Evolutionary conservation across 2,888 invertebrate genomes (phyloP).

Genomic region (Pammene aurita): DNA sequence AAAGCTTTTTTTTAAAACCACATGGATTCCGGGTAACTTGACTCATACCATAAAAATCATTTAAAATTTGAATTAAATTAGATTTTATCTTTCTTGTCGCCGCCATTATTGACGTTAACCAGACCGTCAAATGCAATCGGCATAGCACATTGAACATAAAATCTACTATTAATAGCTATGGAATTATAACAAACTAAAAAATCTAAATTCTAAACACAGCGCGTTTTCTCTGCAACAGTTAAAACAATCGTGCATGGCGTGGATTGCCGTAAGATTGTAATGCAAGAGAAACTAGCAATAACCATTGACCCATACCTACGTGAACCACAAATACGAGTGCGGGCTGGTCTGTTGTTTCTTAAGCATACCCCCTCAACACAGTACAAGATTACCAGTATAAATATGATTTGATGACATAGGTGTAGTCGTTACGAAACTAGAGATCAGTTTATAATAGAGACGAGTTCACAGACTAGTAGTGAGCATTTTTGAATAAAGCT

Average conservation of each 20-base stretch:
- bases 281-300: conserved; percentile 12
- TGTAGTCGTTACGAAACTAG: neutral
- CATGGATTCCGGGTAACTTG: too few species aligned
- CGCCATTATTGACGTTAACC: too few species aligned
- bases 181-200: neutral
- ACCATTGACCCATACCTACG: conserved; percentile 25
- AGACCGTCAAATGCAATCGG: too few species aligned
- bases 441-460: neutral
- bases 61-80: too few species aligned
- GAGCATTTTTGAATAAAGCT: conserved; percentile 2
- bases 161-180: too few species aligned
- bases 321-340: conserved; percentile 1
- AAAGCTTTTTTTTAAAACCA: too few species aligned
- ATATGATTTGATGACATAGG: neutral
- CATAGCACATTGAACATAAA: too few species aligned
- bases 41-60: too few species aligned
- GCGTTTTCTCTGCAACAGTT: neutral
- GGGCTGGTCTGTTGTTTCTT: neutral
- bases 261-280: neutral
- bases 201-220: neutral
- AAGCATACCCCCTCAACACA: neutral
- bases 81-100: too few species aligned
- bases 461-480: neutral
- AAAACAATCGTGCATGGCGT: conserved; percentile 17
- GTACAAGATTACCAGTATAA: neutral